These are phyloP conservation scores for Onychorhynchus coronatus DNA, from an alignment of 2,113 vertebrate species.

Conservation along the genomic window DNA sequence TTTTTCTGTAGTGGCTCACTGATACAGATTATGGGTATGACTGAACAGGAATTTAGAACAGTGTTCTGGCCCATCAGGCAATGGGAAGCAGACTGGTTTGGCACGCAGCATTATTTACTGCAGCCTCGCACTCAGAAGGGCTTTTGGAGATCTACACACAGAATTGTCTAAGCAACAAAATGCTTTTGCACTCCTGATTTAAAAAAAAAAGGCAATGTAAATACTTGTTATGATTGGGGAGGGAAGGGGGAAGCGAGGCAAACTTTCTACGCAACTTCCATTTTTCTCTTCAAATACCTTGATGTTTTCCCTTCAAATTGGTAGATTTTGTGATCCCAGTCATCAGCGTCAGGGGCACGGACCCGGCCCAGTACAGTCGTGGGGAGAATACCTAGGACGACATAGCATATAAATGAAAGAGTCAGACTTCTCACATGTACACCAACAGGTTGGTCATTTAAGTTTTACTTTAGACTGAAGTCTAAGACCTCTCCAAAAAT, in stretches of 20 bases:
- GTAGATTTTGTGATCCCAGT: constrained; percentile 87
- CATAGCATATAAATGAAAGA: background rate
- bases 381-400: constrained; percentile 79
- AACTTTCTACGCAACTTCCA: background rate
- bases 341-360: constrained; percentile 84
- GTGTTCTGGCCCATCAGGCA: background rate
- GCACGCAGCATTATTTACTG: background rate
- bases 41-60: background rate
- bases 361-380: constrained; percentile 79
- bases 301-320: constrained; percentile 80
- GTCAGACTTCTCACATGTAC: background rate
- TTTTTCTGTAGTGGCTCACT: background rate
- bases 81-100: background rate
- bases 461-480: background rate
- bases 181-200: background rate
- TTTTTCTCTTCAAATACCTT: constrained; percentile 72
- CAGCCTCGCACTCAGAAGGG: background rate
- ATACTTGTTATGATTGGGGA: background rate
- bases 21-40: background rate
- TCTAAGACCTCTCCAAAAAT: background rate
- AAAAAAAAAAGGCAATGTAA: background rate
- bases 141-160: background rate
- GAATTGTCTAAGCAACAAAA: background rate
- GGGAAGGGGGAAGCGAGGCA: too few species aligned
- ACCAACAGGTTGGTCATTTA: background rate